These are phyloP conservation scores for Cottoperca gobio DNA, from an alignment of 2,797 vertebrate species.

Conservation along the genomic window DNA sequence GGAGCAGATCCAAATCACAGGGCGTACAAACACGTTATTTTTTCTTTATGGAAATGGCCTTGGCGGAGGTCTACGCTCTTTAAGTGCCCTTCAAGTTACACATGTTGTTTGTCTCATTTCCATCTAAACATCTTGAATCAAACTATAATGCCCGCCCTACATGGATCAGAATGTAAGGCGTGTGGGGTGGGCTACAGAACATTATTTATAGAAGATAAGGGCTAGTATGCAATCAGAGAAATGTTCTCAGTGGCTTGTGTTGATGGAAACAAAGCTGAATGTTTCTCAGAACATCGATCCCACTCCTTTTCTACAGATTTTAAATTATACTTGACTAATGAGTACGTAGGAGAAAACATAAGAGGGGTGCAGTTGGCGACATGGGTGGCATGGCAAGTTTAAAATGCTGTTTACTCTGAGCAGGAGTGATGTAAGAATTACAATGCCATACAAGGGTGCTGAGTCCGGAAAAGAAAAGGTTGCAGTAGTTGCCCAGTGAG, in stretches of 20 bases:
- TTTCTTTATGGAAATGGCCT: too few species aligned
- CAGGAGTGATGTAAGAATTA: constrained; percentile 53
- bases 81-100: not conserved
- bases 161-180: constrained; percentile 23
- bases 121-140: constrained; percentile 31
- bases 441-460: constrained; percentile 21
- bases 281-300: constrained; percentile 51
- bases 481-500: constrained; percentile 30
- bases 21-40: too few species aligned
- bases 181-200: constrained; percentile 37
- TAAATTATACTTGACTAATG: constrained; percentile 60
- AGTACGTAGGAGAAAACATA: constrained; percentile 50
- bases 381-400: constrained; percentile 67
- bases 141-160: constrained; percentile 25
- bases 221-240: constrained; percentile 65
- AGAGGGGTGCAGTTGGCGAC: constrained; percentile 46
- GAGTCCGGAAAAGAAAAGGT: constrained; percentile 20
- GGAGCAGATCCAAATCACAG: too few species aligned
- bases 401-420: constrained; percentile 60
- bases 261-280: constrained; percentile 56
- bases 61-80: too few species aligned
- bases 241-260: constrained; percentile 48
- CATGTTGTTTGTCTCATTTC: constrained; percentile 46
- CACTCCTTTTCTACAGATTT: constrained; percentile 68
- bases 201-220: constrained; percentile 59